These are phyloP conservation scores for Auanema sp. DNA, from an alignment of 2,888 invertebrate genomes.

Conservation along the genomic window DNA sequence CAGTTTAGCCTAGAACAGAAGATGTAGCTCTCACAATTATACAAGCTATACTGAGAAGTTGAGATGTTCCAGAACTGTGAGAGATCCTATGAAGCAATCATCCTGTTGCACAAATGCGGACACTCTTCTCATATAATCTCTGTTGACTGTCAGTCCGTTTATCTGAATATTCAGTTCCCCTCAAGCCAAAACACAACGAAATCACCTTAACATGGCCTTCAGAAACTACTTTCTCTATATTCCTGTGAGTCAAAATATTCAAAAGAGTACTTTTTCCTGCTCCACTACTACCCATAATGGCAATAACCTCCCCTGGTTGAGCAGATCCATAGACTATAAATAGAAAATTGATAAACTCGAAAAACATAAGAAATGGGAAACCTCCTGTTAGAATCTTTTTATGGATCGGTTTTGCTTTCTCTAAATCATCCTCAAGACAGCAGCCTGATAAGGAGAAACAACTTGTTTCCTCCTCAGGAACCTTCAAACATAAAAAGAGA, in stretches of 20 bases:
- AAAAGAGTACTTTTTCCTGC: slow-evolving; percentile 82
- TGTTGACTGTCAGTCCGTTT: slow-evolving; percentile 37
- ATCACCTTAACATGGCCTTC: slow-evolving; percentile 38
- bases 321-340: slow-evolving; percentile 54
- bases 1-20: slow-evolving; percentile 71
- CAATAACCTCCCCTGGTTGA: slow-evolving; percentile 56
- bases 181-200: background rate
- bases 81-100: slow-evolving; percentile 81
- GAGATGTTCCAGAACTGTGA: slow-evolving; percentile 85
- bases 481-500: slow-evolving; percentile 11
- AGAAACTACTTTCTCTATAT: slow-evolving; percentile 32
- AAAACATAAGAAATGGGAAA: no score
- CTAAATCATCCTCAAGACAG: background rate
- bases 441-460: background rate
- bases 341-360: background rate
- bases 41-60: slow-evolving; percentile 74
- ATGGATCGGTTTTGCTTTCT: background rate
- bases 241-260: slow-evolving; percentile 80
- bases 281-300: slow-evolving; percentile 42
- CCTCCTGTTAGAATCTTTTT: background rate
- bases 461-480: background rate
- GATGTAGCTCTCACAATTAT: background rate
- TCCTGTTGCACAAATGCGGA: slow-evolving; percentile 90
- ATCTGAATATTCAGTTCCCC: slow-evolving; percentile 25
- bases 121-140: slow-evolving; percentile 65